A percentile compares a stretch with the other conserved stretches of the same genome.
Conservation (phyloP, 2,797 vertebrate genomes). For the Scarus forsteni region DNA sequence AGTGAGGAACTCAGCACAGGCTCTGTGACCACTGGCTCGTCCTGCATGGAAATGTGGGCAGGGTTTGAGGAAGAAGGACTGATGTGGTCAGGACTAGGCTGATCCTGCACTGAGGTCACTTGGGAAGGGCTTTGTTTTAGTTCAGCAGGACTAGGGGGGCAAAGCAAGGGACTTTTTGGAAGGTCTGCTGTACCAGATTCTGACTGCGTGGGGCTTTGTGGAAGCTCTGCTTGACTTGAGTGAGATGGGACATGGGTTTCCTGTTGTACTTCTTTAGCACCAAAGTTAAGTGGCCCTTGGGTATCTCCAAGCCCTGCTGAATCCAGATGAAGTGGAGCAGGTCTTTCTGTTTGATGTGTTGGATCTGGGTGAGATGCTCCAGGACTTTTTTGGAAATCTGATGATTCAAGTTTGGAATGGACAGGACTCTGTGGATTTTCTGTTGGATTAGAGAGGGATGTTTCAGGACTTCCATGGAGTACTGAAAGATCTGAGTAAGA, state of each 20-base stretch:
- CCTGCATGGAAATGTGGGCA: slow-evolving; percentile 7
- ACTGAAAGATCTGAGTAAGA: neutral
- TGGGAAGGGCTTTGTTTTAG: neutral
- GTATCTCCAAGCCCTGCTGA: neutral
- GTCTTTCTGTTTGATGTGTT: neutral
- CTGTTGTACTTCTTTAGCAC: slow-evolving; percentile 2
- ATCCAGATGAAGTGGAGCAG: too few species aligned
- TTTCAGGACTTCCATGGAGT: neutral
- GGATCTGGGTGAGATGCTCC: neutral
- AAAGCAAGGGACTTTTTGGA: neutral
- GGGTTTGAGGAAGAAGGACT: neutral
- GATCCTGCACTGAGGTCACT: slow-evolving; percentile 5
- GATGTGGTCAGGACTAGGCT: neutral
- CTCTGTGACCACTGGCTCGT: slow-evolving; percentile 3
- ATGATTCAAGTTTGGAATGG: neutral
- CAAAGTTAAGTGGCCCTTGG: too few species aligned
- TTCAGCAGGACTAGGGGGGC: neutral
- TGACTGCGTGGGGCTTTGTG: slow-evolving; percentile 7
- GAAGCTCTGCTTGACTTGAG: slow-evolving; percentile 6
- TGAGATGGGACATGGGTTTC: slow-evolving; percentile 1
- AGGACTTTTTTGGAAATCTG: neutral
- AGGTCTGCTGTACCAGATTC: neutral
- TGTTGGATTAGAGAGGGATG: neutral
- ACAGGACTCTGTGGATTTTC: neutral
- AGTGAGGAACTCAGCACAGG: slow-evolving; percentile 11